Evolutionary conservation across 2,888 invertebrate species (phyloP), one percentile per base, ranked within the genome.

Genomic region (Microplitis manilae): DNA sequence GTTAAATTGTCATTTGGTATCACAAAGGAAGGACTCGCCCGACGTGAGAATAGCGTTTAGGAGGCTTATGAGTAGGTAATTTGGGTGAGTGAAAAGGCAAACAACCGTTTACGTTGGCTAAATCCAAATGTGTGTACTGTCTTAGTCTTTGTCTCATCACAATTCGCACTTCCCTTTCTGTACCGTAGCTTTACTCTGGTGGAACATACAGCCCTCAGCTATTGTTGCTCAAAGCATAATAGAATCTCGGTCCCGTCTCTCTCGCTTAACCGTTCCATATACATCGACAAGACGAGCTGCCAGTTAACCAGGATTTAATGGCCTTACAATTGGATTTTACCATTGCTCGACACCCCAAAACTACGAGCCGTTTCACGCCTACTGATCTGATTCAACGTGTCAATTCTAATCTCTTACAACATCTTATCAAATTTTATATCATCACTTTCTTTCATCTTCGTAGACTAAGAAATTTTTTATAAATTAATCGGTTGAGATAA

Each of bases 1-100:
- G 90, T 90, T 90, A 90, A 90, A 90, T 89, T 90, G 90, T 90
- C 90, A 90, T 90, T 90, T 90, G 87, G 90, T 8, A 87, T 90
- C 88, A 90, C 90, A 90, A 90, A 90, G 90, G 88, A 88, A 87
- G 86, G 85, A 87, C 84, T 85, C 84, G 50, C 79, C 83, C 84
- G 85, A 84, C 85, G 85, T 84, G 84, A 85, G 89, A 86, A 88
- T 88, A 87, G 89, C 88, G 88, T 88, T 87, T 30, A 30, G 88
- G 86, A 85, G 83, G 85, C 30, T 50, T 50, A 50, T 50, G 50
- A 50, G 50, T 50, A 87, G 89, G 88, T 88, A 89, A 89, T 89
- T 89, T 89, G 87, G 87, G 85, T 88, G 87, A 87, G 87, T 85
- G 87, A 88, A 89, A 89, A 50, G 85, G 86, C 89, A 89, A 89